phyloP scores from a whole-genome alignment of 2,797 vertebrate species.

The Syngnathus rostellatus region DNA sequence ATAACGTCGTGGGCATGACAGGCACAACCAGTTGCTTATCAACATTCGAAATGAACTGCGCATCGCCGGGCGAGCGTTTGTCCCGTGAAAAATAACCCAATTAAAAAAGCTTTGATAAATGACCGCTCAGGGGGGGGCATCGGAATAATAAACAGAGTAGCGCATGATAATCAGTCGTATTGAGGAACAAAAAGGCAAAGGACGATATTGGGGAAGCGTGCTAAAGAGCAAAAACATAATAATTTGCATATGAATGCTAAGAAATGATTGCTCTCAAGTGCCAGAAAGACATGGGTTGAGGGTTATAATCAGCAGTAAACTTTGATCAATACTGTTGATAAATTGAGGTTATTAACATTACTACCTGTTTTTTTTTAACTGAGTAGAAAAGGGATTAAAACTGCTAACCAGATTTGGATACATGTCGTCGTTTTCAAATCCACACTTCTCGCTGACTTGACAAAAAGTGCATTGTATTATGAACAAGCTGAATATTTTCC shows the following conservation, averaged over 20 bases:
- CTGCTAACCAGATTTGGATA: too few species aligned
- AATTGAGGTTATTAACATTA: background rate
- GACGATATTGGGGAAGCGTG: background rate
- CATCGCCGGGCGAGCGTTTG: constrained; percentile 35
- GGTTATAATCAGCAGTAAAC: background rate
- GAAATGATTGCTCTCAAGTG: background rate
- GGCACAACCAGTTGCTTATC: constrained; percentile 45
- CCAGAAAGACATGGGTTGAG: background rate
- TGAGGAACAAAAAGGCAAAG: constrained; percentile 23
- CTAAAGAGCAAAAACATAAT: background rate
- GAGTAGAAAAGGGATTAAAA: background rate
- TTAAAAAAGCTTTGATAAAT: constrained; percentile 57
- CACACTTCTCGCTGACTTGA: too few species aligned
- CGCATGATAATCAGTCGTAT: constrained; percentile 34
- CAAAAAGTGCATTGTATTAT: too few species aligned
- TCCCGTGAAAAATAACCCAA: constrained; percentile 55
- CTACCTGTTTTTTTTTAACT: background rate
- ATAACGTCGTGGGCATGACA: constrained; percentile 25
- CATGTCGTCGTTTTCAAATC: too few species aligned
- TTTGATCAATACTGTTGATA: background rate
- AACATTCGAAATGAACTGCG: constrained; percentile 49
- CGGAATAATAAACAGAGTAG: constrained; percentile 45
- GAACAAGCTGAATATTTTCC: too few species aligned
- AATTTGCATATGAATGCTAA: background rate
- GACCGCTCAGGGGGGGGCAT: constrained; percentile 42